Base-by-base conservation (phyloP, 2,113 vertebrate genomes). In the Mola mola region DNA sequence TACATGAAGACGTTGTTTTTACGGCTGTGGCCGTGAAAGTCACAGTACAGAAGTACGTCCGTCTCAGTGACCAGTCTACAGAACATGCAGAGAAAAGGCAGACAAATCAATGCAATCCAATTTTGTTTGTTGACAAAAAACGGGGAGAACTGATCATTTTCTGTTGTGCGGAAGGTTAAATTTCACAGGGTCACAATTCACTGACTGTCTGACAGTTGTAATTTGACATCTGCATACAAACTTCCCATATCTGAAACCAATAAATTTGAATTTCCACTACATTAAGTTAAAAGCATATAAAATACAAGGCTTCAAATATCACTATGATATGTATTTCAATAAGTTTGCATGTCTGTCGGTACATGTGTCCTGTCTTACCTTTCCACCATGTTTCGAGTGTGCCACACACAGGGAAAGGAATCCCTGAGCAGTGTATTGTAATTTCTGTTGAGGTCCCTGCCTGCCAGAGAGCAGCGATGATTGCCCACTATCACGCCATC, bases 1-100 rank as follows among this genome's bases (percentile, higher is more conserved):
- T 98, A 98, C 92, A 98, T 92, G 78, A 98, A 98, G 53, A 94
- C 91, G 0, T 98, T 96, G 84, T 93, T 95, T 88, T 97, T 98
- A 16, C 93, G 90, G 68, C 92, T 98, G 88, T 98, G 96, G 3
- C 96, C 95, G 0, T 98, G 97, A 85, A 98, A 94, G 58, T 98
- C 95, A 0, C 96, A 98, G 56, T 95, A 98, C 21, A 97, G 82
- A 73, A 94, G 74, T 16, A 98, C 91, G 17, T 97, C 95, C 55
- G 59, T 89, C 83, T 96, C 93, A 0, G 82, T 84, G 78, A 94
- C 66, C 56, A 96, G 59, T 71, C 96, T 98, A 68, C 2, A 28
- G 37, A 37, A 57, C 43, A 8, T 0, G 1, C 0, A 0, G 26
- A 33, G 19, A 22, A 19, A 15, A 42, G 22, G 22, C 15, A 28